These are phyloP conservation scores for Corythornis leucogaster DNA, from an alignment of 2,797 vertebrate genomes.

Conservation along the genomic window DNA sequence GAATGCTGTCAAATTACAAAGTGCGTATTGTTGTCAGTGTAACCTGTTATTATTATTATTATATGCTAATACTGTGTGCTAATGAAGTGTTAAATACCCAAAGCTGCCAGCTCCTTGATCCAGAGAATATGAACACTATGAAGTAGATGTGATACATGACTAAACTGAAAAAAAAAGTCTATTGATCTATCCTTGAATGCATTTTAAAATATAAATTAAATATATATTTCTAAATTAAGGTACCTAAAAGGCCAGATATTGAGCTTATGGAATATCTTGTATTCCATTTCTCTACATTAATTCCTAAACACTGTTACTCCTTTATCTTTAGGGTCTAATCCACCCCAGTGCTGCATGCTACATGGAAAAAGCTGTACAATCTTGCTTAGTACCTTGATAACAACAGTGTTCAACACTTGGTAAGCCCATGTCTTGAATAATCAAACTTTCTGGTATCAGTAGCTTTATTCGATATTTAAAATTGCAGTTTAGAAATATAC, in stretches of 20 bases:
- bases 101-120: neutral
- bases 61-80: neutral
- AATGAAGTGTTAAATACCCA: slow-evolving; percentile 49
- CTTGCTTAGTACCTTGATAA: neutral
- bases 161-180: neutral
- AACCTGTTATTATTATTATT: neutral
- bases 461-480: slow-evolving; percentile 70
- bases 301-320: neutral
- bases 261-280: neutral
- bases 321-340: neutral
- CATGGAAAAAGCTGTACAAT: neutral
- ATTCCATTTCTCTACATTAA: neutral
- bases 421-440: slow-evolving; percentile 52
- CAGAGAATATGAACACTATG: neutral
- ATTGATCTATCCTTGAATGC: neutral
- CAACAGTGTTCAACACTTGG: neutral
- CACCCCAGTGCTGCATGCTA: neutral
- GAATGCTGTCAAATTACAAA: slow-evolving; percentile 19
- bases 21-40: neutral
- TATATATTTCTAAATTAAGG: neutral
- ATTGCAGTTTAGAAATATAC: slow-evolving; percentile 39
- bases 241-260: neutral
- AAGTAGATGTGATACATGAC: neutral
- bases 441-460: slow-evolving; percentile 53
- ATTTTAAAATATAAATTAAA: slow-evolving; percentile 18